A percentile compares a stretch with the other conserved stretches of the same genome.
phyloP scores from a whole-genome alignment of 2,797 vertebrate genomes.

The Enteromius afrohamiltoni region DNA sequence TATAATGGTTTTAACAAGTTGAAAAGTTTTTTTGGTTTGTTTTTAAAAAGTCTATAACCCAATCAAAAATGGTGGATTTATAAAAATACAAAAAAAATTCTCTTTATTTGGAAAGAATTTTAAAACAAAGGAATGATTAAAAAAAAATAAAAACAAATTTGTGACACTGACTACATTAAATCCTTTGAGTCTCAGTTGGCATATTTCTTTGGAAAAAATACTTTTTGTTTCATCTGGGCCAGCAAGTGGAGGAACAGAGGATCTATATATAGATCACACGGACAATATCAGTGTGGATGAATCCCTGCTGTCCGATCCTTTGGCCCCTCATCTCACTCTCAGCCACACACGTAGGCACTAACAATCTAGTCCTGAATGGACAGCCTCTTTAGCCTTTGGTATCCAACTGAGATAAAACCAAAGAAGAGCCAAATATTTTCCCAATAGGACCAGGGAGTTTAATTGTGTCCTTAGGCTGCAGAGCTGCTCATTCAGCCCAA shows the following conservation, averaged over 20 bases:
- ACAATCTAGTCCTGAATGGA: conserved; percentile 56
- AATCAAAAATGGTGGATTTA: background rate
- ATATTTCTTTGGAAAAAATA: background rate
- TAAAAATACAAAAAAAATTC: background rate
- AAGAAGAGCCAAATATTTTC: conserved; percentile 70
- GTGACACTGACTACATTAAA: background rate
- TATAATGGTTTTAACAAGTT: background rate
- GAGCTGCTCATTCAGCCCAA: conserved; percentile 66
- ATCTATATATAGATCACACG: conserved; percentile 50
- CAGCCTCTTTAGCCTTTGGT: conserved; percentile 60
- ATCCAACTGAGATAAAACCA: conserved; percentile 64
- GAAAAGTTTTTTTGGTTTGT: background rate
- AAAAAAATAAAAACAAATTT: background rate
- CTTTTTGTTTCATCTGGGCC: conserved; percentile 18
- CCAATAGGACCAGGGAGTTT: conserved; percentile 69
- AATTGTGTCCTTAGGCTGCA: conserved; percentile 64
- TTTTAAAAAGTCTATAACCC: background rate
- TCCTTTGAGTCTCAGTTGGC: background rate
- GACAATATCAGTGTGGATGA: conserved; percentile 38
- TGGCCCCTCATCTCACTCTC: conserved; percentile 38
- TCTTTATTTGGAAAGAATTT: background rate
- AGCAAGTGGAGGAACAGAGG: background rate
- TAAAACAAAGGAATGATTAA: background rate
- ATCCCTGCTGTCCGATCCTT: conserved; percentile 42
- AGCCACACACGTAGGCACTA: conserved; percentile 54